phyloP scores from a whole-genome alignment of 2,113 vertebrate genomes.

The Smithornis capensis region DNA sequence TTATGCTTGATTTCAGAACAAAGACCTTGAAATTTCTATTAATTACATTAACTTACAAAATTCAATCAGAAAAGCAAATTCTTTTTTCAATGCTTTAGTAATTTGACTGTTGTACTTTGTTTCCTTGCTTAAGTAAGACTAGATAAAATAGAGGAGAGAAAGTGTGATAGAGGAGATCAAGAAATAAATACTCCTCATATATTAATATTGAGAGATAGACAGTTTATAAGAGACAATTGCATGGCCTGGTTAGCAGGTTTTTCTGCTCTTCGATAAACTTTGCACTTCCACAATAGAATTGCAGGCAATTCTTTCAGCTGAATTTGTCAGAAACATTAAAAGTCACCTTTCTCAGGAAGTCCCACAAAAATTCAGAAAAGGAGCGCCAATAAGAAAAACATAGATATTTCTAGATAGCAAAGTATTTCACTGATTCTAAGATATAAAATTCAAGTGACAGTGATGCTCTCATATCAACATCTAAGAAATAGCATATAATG shows the following conservation, averaged over 20 bases:
- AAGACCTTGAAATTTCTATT: background rate
- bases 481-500: background rate
- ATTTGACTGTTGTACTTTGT: background rate
- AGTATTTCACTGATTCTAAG: background rate
- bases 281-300: background rate
- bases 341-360: background rate
- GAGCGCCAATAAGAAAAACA: background rate
- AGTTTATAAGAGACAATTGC: background rate
- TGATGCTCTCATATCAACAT: background rate
- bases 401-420: background rate
- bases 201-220: background rate
- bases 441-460: background rate
- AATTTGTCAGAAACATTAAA: background rate
- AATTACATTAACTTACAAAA: background rate
- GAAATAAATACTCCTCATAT: background rate
- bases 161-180: background rate
- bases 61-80: background rate
- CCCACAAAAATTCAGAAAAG: background rate
- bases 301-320: background rate
- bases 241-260: background rate
- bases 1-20: background rate
- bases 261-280: background rate
- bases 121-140: background rate
- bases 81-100: background rate
- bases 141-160: background rate